A percentile compares a stretch with the other conserved stretches of the same genome.
Evolutionary conservation across 1,140 invertebrate genomes (phyloP).

Genomic region (Bombus polaris): DNA sequence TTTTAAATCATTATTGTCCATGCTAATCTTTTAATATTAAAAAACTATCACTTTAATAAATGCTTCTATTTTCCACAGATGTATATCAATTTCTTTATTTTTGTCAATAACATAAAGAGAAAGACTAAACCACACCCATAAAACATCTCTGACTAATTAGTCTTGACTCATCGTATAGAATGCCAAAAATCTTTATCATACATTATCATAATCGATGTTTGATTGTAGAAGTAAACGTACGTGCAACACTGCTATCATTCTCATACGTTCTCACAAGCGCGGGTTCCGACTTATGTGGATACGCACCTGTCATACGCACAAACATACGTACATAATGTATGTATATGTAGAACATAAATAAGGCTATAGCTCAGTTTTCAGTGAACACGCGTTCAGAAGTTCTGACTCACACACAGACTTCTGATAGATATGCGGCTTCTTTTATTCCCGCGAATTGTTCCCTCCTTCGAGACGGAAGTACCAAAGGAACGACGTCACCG

Average conservation of each 20-base stretch:
- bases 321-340: no score
- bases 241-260: not conserved
- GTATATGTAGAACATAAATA: no score
- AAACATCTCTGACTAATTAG: no score
- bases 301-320: no score
- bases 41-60: not conserved
- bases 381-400: not conserved
- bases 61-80: not conserved
- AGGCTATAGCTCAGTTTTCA: not conserved
- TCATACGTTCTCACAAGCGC: no score
- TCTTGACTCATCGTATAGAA: no score
- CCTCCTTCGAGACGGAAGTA: not conserved
- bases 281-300: no score
- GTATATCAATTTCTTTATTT: not conserved
- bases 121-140: not conserved
- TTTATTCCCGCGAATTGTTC: not conserved
- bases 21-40: not conserved
- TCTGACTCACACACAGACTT: not conserved
- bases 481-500: not conserved
- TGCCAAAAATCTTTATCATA: no score
- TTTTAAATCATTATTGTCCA: no score
- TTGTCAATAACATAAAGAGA: not conserved
- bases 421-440: not conserved
- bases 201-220: fast-evolving
- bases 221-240: not conserved